phyloP scores from a whole-genome alignment of 2,888 invertebrate species.

The Agrenia bidenticulata region DNA sequence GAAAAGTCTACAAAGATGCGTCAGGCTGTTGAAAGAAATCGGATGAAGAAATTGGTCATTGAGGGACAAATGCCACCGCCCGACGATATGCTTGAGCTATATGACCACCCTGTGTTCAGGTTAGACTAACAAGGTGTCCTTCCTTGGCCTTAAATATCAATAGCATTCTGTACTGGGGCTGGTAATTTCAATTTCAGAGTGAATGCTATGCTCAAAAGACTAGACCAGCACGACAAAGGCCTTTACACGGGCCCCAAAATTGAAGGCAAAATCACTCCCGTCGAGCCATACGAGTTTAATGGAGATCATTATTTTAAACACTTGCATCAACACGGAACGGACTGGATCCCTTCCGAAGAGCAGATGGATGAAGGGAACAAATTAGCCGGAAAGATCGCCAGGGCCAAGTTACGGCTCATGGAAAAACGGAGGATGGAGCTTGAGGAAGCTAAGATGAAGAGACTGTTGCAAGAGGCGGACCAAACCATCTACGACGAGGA shows the following conservation, averaged over 20 bases:
- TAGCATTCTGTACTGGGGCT: neutral
- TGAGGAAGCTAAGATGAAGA: constrained; percentile 22
- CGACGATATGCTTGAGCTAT: constrained; percentile 23
- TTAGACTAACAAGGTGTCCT: no score
- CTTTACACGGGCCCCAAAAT: neutral
- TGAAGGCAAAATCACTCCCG: constrained; percentile 22
- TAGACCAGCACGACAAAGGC: constrained; percentile 17
- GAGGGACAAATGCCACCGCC: constrained; percentile 35
- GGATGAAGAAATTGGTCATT: constrained; percentile 38
- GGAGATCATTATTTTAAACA: constrained; percentile 36
- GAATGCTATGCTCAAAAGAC: constrained; percentile 29
- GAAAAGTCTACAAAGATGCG: constrained; percentile 10
- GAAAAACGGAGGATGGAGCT: constrained; percentile 28
- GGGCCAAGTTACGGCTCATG: constrained; percentile 34
- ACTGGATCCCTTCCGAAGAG: constrained; percentile 34
- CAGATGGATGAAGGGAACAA: constrained; percentile 20
- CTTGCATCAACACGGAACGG: constrained; percentile 28
- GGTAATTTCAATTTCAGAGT: no score
- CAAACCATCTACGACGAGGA: neutral
- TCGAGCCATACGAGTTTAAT: constrained; percentile 43
- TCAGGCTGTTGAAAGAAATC: constrained; percentile 29
- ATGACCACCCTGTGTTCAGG: constrained; percentile 36
- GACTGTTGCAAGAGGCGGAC: neutral
- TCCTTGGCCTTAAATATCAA: no score
- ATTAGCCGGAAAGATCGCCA: constrained; percentile 30